These are phyloP conservation scores for Gymnorhina tibicen DNA, from an alignment of 2,113 vertebrate species.

Conservation along the genomic window DNA sequence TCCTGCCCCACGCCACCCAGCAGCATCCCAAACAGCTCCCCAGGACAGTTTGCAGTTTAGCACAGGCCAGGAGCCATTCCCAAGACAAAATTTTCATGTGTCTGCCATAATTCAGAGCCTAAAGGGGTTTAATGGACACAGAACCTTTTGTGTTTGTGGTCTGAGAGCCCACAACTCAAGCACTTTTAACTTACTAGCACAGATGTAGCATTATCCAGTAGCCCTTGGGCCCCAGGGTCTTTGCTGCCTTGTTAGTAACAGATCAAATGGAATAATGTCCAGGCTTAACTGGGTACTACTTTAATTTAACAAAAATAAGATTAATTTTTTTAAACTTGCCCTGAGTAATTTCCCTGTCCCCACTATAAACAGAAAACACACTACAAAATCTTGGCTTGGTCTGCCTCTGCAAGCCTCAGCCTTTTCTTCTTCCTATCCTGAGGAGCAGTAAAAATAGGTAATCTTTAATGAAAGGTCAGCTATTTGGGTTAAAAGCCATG, in stretches of 20 bases:
- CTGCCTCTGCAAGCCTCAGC: background rate
- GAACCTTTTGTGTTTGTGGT: background rate
- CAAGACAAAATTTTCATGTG: background rate
- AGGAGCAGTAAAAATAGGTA: constrained; percentile 48
- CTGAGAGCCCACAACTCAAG: background rate
- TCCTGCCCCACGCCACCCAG: background rate
- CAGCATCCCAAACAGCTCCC: background rate
- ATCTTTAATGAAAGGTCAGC: constrained; percentile 51
- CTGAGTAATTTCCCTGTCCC: background rate
- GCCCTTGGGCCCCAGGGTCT: background rate
- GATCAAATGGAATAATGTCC: background rate
- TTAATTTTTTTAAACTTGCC: background rate
- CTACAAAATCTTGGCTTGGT: background rate
- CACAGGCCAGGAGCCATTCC: background rate
- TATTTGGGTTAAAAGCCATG: constrained; percentile 20
- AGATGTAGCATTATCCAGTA: background rate
- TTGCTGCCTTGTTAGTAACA: background rate
- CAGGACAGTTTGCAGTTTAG: rapidly evolving
- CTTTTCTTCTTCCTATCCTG: background rate
- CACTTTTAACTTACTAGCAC: background rate
- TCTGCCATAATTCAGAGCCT: background rate
- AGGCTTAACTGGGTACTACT: background rate
- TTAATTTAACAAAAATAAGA: background rate
- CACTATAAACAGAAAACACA: background rate
- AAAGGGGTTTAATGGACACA: background rate